Evolutionary conservation across 2,888 invertebrate species (phyloP).

Genomic region (Caenorhabditis sp.): DNA sequence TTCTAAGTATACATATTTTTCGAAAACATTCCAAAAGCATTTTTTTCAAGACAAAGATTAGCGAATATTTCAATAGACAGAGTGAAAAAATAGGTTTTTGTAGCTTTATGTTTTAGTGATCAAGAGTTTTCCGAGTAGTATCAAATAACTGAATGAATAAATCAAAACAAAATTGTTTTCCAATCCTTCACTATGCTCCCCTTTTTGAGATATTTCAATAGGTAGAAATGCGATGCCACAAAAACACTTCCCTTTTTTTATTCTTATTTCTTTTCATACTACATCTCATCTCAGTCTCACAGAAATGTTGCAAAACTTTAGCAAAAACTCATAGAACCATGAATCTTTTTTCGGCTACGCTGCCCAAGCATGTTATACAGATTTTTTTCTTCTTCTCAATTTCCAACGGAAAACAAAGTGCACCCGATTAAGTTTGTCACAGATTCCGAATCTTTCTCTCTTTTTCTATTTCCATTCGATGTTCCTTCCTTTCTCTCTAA

Average conservation of each 20-base stretch:
- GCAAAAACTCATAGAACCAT: no score
- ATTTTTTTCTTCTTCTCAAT: not conserved
- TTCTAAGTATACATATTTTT: no score
- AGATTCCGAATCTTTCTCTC: not conserved
- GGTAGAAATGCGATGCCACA: no score
- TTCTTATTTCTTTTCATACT: no score
- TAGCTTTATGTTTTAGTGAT: no score
- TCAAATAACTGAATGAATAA: not conserved
- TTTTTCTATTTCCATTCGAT: not conserved
- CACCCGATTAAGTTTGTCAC: conserved; percentile 1
- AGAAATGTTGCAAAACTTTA: no score
- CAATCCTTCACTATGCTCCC: not conserved
- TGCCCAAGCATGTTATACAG: not conserved
- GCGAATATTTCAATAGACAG: not conserved
- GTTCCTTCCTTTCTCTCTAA: not conserved
- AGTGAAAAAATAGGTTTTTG: not conserved
- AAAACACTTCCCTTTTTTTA: no score
- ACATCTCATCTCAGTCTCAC: no score
- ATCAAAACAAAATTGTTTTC: not conserved
- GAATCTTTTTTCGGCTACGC: not conserved
- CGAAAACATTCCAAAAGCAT: not conserved
- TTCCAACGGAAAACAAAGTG: not conserved
- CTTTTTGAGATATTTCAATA: no score
- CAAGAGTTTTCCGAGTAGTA: not conserved
- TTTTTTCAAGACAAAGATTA: not conserved